Evolutionary conservation across 2,113 vertebrate species (phyloP), one percentile per base, ranked within the genome.

Genomic region (Trematocara variabile): DNA sequence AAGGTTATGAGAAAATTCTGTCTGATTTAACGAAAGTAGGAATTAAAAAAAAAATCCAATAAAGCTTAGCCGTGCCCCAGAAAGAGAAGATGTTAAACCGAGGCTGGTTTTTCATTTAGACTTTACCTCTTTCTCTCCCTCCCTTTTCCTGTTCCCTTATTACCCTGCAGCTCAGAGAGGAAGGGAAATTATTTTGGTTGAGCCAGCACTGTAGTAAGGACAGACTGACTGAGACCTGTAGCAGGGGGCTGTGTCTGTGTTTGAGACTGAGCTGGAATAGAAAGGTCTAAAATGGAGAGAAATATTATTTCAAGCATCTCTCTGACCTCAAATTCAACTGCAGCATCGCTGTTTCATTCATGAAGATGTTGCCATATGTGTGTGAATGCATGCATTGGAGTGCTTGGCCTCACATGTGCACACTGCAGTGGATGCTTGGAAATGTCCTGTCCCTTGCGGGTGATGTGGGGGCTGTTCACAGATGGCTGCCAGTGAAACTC

Each of bases 51-150:
- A 87, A 91, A 95, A 95, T 96, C 92, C 91, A 95, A 96, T 95
- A 95, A 93, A 93, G 93, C 92, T 93, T 88, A 94, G 91, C 91
- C 12, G 85, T 93, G 95, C 90, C 92, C 91, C 85, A 89, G 94
- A 93, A 92, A 93, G 88, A 88, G 92, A 84, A 86, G 92, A 94
- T 90, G 92, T 94, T 95, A 96, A 96, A 95, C 87, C 79, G 55
- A 88, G 87, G 91, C 91, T 89, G 92, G 83, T 94, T 94, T 94
- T 95, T 95, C 93, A 95, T 95, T 95, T 94, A 90, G 83, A 89
- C 86, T 89, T 89, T 81, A 75, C 87, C 90, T 91, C 79, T 84
- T 93, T 85, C 75, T 58, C 84, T 88, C 81, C 81, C 82, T 88
- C 90, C n/a, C 58, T 88, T 83, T 84, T 85, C 89, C 88, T 85